Conservation (phyloP, 1,140 invertebrate genomes). For the Harpegnathos saltator region DNA sequence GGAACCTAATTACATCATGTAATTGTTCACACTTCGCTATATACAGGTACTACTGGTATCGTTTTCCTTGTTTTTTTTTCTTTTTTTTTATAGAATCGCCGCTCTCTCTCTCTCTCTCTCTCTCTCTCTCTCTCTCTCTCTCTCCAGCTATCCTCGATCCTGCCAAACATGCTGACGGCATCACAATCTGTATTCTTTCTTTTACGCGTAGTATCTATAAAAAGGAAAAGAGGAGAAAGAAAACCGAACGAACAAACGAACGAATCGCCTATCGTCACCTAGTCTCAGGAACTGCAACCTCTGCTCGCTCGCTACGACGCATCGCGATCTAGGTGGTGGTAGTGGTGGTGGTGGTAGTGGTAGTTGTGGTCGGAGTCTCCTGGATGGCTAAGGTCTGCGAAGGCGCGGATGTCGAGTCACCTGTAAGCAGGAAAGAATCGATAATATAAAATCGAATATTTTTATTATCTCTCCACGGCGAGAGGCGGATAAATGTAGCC, state of each 20-base stretch:
- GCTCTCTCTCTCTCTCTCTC: constrained; percentile 59
- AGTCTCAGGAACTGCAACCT: constrained; percentile 82
- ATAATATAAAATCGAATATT: background rate
- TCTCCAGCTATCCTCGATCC: constrained; percentile 17
- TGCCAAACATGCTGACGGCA: constrained; percentile 20
- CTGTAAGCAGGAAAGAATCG: constrained; percentile 65
- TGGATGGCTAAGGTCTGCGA: constrained; percentile 78
- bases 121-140: constrained; percentile 34
- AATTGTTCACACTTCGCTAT: constrained; percentile 84
- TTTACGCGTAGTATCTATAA: constrained; percentile 64
- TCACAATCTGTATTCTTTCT: constrained; percentile 63
- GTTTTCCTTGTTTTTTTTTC: constrained; percentile 41
- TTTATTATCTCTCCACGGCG: background rate
- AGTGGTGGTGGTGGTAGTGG: constrained; percentile 68
- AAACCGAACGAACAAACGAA: constrained; percentile 60
- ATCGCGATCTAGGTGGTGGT: constrained; percentile 72
- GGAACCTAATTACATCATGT: constrained; percentile 86
- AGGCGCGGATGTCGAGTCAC: constrained; percentile 79
- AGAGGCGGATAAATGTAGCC: background rate
- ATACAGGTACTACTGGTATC: constrained; percentile 85
- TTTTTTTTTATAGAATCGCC: constrained; percentile 73
- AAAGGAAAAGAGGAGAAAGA: constrained; percentile 58
- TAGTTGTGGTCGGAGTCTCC: constrained; percentile 79
- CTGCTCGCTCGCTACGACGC: constrained; percentile 65
- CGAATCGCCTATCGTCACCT: constrained; percentile 77